Percentiles rank a stretch among this genome's conserved stretches.
Conservation (phyloP, 2,888 invertebrate species). For the Plagodis pulveraria region DNA sequence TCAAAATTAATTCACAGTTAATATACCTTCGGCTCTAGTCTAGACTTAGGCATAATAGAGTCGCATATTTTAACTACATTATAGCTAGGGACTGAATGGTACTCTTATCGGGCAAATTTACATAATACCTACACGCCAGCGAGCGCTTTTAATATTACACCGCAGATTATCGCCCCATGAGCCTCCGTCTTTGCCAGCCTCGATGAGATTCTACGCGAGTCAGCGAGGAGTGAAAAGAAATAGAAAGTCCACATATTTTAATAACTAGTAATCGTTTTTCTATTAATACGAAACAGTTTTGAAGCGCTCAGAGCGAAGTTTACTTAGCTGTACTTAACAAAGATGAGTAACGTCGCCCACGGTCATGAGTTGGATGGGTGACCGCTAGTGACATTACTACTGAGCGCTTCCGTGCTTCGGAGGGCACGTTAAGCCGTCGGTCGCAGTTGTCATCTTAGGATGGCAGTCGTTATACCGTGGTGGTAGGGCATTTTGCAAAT, state of each 20-base stretch:
- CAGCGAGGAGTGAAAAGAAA: conserved; percentile 34
- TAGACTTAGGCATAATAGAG: conserved; percentile 39
- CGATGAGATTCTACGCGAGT: conserved; percentile 54
- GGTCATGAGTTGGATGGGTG: too few species aligned
- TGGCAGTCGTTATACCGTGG: too few species aligned
- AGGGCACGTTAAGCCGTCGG: too few species aligned
- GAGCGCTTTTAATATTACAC: conserved; percentile 67
- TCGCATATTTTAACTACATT: conserved; percentile 62
- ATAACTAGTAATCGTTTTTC: too few species aligned
- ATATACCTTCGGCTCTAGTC: conserved; percentile 11
- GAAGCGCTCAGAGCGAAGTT: too few species aligned
- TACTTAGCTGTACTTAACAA: too few species aligned
- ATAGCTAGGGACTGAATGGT: conserved; percentile 50
- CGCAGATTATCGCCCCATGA: conserved; percentile 66
- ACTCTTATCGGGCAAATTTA: conserved; percentile 68
- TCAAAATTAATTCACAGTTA: conserved; percentile 8
- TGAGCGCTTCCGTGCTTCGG: too few species aligned
- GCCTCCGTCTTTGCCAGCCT: conserved; percentile 58
- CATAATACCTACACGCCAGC: conserved; percentile 68
- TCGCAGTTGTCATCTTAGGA: too few species aligned
- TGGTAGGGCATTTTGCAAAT: too few species aligned
- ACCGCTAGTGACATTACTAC: too few species aligned
- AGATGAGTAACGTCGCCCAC: too few species aligned
- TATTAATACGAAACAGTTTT: too few species aligned
- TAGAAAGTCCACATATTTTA: conserved; percentile 25